Conservation (phyloP, 1,140 invertebrate genomes). For the Drepana arcuata region DNA sequence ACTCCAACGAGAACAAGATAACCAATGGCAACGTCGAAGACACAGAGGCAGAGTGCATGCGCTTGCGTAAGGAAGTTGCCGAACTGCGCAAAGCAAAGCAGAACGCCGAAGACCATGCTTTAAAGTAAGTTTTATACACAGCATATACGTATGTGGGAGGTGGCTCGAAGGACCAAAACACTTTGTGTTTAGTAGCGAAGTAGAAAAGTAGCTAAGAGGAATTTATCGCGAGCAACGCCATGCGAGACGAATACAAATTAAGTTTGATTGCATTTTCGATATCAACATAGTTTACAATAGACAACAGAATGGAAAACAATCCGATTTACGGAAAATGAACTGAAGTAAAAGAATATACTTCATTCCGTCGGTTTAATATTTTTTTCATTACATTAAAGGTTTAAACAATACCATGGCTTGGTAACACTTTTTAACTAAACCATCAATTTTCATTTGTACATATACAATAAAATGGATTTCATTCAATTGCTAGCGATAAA, state of each 20-base stretch:
- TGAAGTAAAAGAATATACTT: too few species aligned
- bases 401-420: background rate
- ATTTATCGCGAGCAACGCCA: background rate
- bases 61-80: conserved; percentile 54
- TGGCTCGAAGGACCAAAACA: background rate
- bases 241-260: background rate
- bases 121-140: conserved; percentile 45
- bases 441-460: background rate
- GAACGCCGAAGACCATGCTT: conserved; percentile 53
- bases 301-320: too few species aligned
- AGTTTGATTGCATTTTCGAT: background rate
- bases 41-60: conserved; percentile 41
- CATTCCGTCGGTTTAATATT: too few species aligned
- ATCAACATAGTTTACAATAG: too few species aligned
- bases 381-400: too few species aligned
- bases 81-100: conserved; percentile 50
- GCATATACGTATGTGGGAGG: background rate
- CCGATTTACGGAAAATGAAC: too few species aligned
- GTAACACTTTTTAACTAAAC: background rate
- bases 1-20: conserved; percentile 37
- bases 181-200: background rate
- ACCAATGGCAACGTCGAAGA: conserved; percentile 46
- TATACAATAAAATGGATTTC: background rate
- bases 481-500: background rate
- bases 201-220: background rate